Evolutionary conservation across 2,113 vertebrate species (phyloP).

Genomic region (Seriola dumerili): DNA sequence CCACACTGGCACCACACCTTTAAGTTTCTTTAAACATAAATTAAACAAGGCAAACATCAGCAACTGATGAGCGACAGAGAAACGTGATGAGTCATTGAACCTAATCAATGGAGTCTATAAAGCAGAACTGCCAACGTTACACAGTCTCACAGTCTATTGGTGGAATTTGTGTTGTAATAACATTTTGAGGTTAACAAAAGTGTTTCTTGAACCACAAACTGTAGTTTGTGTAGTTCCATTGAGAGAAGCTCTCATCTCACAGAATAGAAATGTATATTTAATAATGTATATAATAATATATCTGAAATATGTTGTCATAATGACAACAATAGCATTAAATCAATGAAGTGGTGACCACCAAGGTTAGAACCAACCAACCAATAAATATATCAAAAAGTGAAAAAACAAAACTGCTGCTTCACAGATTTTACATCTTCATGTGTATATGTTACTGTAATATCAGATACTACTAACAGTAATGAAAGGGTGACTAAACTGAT

Average conservation of each 20-base stretch:
- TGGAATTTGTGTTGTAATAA: too few relatives aligned
- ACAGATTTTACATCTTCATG: not conserved
- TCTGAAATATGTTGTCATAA: not conserved
- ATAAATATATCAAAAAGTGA: not conserved
- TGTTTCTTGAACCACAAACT: too few relatives aligned
- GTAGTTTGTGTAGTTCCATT: too few relatives aligned
- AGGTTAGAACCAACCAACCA: not conserved
- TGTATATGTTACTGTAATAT: not conserved
- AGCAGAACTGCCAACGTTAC: too few relatives aligned
- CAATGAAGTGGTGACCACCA: not conserved
- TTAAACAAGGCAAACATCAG: not conserved
- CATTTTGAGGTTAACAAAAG: too few relatives aligned
- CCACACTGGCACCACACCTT: too few relatives aligned
- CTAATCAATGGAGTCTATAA: not conserved
- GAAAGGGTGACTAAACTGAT: conserved; percentile 23
- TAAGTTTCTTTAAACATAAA: too few relatives aligned
- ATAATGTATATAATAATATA: not conserved
- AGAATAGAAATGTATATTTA: not conserved
- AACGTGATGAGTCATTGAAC: not conserved
- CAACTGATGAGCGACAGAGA: not conserved
- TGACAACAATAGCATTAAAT: not conserved
- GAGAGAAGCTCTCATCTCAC: too few relatives aligned
- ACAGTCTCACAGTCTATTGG: too few relatives aligned
- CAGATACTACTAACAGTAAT: conserved; percentile 8
- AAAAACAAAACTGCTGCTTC: not conserved